Conservation (phyloP, 2,113 vertebrate genomes). For the Nyctereutes procyonoides region DNA sequence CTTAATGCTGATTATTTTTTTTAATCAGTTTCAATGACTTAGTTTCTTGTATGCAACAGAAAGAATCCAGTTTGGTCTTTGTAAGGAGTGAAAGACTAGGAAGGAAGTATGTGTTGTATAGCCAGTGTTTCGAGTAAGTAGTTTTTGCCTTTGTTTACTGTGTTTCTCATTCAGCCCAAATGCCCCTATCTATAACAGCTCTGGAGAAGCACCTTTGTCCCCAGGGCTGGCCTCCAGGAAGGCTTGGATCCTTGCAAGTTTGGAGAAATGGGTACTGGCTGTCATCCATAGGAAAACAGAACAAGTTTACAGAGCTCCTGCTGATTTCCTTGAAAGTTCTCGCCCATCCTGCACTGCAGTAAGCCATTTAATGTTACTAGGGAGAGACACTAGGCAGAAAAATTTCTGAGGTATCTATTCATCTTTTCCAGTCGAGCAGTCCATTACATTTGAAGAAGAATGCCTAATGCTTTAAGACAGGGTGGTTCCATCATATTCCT, state of each 20-base stretch:
- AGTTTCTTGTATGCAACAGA: constrained; percentile 52
- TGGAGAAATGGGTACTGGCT: constrained; percentile 71
- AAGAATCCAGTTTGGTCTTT: constrained; percentile 69
- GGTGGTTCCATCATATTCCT: not conserved
- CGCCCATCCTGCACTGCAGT: not conserved
- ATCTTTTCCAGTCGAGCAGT: not conserved
- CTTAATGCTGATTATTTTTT: constrained; percentile 38
- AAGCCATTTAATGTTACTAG: constrained; percentile 21
- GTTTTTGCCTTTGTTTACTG: constrained; percentile 71
- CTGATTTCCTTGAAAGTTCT: constrained; percentile 70
- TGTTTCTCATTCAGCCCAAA: constrained; percentile 72
- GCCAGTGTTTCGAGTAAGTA: constrained; percentile 29
- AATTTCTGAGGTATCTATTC: constrained; percentile 10
- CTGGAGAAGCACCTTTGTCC: constrained; percentile 77
- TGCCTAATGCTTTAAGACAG: not conserved
- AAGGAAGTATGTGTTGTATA: constrained; percentile 74
- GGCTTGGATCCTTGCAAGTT: constrained; percentile 38
- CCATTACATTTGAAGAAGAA: not conserved
- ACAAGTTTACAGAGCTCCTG: constrained; percentile 58
- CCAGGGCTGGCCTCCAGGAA: constrained; percentile 72
- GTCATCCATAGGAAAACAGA: constrained; percentile 70
- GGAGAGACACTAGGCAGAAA: constrained; percentile 39
- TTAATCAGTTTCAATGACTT: constrained; percentile 35
- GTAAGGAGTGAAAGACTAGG: constrained; percentile 70
- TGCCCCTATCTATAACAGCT: constrained; percentile 70